Conservation (phyloP, 2,888 invertebrate species). For the Diaphora mendica region DNA sequence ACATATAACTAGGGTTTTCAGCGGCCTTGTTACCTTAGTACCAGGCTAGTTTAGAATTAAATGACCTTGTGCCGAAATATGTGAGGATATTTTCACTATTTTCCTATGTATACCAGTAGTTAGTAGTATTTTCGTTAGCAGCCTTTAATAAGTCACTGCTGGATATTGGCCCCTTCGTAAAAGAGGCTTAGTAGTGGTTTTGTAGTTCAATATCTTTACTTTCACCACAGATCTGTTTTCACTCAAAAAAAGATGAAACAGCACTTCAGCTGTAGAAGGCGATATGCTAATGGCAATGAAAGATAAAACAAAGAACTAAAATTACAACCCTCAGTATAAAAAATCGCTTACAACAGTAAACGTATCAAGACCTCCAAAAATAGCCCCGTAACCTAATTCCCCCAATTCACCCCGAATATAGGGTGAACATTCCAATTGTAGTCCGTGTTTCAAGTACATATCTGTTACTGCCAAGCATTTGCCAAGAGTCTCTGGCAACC, state of each 20-base stretch:
- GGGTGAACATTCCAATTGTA: slow-evolving; percentile 61
- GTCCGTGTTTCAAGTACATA: slow-evolving; percentile 66
- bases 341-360: slow-evolving; percentile 44
- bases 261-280: too few relatives aligned
- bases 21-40: background rate
- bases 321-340: slow-evolving; percentile 29
- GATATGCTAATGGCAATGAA: too few relatives aligned
- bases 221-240: background rate
- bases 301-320: slow-evolving; percentile 30
- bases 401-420: slow-evolving; percentile 56
- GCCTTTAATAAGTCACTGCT: too few relatives aligned
- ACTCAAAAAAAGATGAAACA: slow-evolving; percentile 14
- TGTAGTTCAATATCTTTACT: background rate
- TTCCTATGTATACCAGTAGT: too few relatives aligned
- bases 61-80: background rate
- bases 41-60: background rate
- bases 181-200: too few relatives aligned
- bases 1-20: background rate
- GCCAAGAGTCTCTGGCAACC: slow-evolving; percentile 79
- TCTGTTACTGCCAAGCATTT: slow-evolving; percentile 71
- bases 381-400: slow-evolving; percentile 65
- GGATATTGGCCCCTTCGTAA: too few relatives aligned
- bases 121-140: too few relatives aligned
- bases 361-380: slow-evolving; percentile 26
- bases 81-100: too few relatives aligned